Base-by-base conservation (phyloP, 2,888 invertebrate genomes). In the Drosophila acutilabella region DNA sequence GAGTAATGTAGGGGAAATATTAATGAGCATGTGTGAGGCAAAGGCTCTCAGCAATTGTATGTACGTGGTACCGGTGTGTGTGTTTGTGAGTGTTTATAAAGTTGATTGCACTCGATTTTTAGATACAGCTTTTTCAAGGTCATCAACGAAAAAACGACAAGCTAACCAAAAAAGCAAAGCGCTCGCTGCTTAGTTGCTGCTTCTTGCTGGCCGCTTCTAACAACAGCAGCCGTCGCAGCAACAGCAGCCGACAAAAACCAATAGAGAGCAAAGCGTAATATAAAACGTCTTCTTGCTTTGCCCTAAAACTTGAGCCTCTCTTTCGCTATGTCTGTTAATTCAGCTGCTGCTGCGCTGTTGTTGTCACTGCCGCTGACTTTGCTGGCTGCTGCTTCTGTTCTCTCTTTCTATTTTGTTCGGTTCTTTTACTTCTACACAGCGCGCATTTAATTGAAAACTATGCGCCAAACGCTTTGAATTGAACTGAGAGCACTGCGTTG, bases 121-220 rank as follows among this genome's bases (percentile, higher is more conserved):
- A 90, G 92, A 92, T 92, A 91, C 90, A 91, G 92, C 91, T 90
- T 91, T 91, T 91, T 91, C 91, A 91, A 91, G 91, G 91, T 91
- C 91, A 91, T 86, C 85, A 74, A 82, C 86, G 81, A 87, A 90
- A 90, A 84, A 80, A 72, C 81, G 80, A 81, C 77, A 81, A 76
- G 66, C 73, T 73, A 78, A 70, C 80, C 80, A 77, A 87, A 81
- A 71, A 54, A 65, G 78, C 81, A 68, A 81, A 69, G 54, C 65
- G 68, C 59, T 57, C 52, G 45, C 69, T 60, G 69, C 69, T 74
- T 78, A 74, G 74, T 74, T 47, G 56, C 45, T 47, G 45, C 57
- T 56, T 44, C 56, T 45, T 56, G 56, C 44, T 56, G 33, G 33
- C 44, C 36, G 80, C 83, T 80, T 77, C 81, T 77, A 74, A 76